These are phyloP conservation scores for Eurois occulta DNA, from an alignment of 2,888 invertebrate species.

Conservation along the genomic window DNA sequence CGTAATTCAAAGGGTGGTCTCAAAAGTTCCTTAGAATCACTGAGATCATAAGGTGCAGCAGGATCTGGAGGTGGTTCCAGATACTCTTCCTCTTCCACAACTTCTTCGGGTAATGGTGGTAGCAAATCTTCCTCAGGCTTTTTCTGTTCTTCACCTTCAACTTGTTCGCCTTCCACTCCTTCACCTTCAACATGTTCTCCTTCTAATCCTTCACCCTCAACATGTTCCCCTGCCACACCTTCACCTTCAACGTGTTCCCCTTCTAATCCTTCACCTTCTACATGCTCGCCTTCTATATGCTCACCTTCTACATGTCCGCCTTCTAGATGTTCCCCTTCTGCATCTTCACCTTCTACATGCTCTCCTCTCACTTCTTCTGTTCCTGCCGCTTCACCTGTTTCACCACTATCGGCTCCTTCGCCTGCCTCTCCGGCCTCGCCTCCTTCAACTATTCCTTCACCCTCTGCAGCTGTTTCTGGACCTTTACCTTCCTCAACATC, in stretches of 20 bases:
- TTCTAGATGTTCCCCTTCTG: conserved; percentile 34
- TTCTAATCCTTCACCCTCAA: conserved; percentile 27
- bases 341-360: conserved; percentile 33
- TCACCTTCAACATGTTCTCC: conserved; percentile 41
- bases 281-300: conserved; percentile 19
- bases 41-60: conserved; percentile 83
- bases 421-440: conserved; percentile 13
- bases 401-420: conserved; percentile 20
- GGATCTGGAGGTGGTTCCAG: conserved; percentile 85
- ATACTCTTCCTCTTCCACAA: conserved; percentile 79
- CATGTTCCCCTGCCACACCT: conserved; percentile 26
- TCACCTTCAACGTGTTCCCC: conserved; percentile 31
- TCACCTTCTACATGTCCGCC: conserved; percentile 46
- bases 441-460: conserved; percentile 10
- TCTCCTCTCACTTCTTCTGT: conserved; percentile 55
- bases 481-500: conserved; percentile 53
- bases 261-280: background rate
- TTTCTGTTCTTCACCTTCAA: conserved; percentile 42
- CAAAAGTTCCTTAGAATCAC: conserved; percentile 82
- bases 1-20: conserved; percentile 81
- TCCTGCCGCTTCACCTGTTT: conserved; percentile 25
- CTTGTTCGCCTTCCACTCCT: conserved; percentile 30
- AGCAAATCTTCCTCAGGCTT: conserved; percentile 58
- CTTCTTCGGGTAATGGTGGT: conserved; percentile 65
- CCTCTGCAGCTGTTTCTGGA: conserved; percentile 7